phyloP scores from a whole-genome alignment of 2,113 vertebrate genomes.

The Enhydra lutris region DNA sequence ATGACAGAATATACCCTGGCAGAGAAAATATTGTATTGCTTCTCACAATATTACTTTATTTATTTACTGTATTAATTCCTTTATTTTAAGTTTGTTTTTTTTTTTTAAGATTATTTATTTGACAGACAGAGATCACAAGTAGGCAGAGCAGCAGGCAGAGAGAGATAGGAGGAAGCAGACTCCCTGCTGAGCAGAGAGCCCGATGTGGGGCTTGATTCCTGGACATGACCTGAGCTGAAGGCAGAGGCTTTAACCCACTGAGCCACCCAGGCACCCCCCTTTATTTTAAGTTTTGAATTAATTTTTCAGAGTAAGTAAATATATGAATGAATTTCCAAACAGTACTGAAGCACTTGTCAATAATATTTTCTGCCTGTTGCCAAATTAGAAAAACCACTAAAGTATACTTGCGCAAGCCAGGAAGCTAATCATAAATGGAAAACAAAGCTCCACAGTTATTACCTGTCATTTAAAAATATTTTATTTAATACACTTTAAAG shows the following conservation, averaged over 20 bases:
- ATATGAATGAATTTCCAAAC: neutral
- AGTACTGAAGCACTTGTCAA: neutral
- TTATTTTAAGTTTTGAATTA: neutral
- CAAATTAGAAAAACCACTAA: neutral
- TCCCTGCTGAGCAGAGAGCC: too few relatives aligned
- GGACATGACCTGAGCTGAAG: too few relatives aligned
- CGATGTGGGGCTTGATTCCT: rapidly evolving
- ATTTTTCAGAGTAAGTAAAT: neutral
- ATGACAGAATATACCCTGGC: neutral
- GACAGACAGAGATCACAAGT: too few relatives aligned
- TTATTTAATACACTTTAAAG: neutral
- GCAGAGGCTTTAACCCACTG: too few relatives aligned
- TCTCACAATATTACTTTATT: neutral
- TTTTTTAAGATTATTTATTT: too few relatives aligned
- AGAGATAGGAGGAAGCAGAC: too few relatives aligned
- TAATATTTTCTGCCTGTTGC: neutral
- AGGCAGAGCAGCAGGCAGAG: too few relatives aligned
- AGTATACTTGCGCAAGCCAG: neutral
- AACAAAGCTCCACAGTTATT: neutral
- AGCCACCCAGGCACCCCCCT: neutral
- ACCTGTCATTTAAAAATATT: neutral
- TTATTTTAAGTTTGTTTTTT: neutral
- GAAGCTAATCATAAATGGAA: neutral
- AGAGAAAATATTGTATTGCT: neutral
- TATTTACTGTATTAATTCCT: neutral